Conservation (phyloP, 2,888 invertebrate genomes). For the Suillia variegata region DNA sequence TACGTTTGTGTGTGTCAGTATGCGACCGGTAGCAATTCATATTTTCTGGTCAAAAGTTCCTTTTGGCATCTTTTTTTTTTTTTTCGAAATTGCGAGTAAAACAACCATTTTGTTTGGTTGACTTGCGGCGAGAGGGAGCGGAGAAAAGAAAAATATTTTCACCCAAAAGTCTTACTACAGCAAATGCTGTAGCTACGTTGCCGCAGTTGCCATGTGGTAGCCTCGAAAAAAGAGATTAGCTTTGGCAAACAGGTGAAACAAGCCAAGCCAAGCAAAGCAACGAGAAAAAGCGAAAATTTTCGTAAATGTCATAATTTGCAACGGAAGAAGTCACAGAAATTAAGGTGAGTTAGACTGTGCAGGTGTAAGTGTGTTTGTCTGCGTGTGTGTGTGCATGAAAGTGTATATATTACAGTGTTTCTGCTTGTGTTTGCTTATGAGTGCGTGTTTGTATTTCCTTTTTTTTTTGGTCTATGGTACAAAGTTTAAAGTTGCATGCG, state of each 20-base stretch:
- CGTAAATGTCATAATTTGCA: conserved; percentile 21
- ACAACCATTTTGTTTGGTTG: too few species aligned
- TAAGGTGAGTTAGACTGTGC: neutral
- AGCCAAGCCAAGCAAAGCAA: conserved; percentile 12
- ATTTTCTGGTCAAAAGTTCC: conserved; percentile 6
- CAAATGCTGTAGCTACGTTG: too few species aligned
- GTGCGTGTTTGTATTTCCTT: too few species aligned
- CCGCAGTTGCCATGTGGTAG: too few species aligned
- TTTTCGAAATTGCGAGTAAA: conserved; percentile 5
- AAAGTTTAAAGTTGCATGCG: too few species aligned
- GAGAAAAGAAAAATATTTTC: too few species aligned
- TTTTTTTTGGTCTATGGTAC: too few species aligned
- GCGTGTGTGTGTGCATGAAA: neutral
- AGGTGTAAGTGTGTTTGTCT: neutral
- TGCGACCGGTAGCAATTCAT: conserved; percentile 12
- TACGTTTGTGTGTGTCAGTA: conserved; percentile 3
- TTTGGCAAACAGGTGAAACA: conserved; percentile 5
- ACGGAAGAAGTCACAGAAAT: conserved; percentile 5
- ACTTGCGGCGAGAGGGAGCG: neutral
- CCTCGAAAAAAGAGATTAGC: conserved; percentile 17
- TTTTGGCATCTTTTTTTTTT: conserved; percentile 13
- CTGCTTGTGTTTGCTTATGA: too few species aligned
- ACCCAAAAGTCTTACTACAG: too few species aligned
- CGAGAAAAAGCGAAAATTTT: conserved; percentile 16
- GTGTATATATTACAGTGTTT: too few species aligned